Evolutionary conservation across 2,888 invertebrate species (phyloP), one percentile per base, ranked within the genome.

Genomic region (Callyntrura sp.): DNA sequence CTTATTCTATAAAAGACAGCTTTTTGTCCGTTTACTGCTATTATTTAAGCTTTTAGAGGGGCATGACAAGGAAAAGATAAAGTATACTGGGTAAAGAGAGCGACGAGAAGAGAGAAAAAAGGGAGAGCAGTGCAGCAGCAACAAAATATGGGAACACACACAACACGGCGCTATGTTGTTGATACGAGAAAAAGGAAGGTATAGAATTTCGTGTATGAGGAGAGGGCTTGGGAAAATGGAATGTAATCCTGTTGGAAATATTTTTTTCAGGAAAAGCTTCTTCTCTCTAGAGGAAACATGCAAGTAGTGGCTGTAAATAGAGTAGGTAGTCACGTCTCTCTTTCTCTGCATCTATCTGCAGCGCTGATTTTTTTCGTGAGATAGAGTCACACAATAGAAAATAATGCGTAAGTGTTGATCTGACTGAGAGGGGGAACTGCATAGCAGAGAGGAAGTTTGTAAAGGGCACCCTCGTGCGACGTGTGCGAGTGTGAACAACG

Each of bases 401-500:
- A 73, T 51, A 45, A 73, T 73, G 73, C 73, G 73, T 60, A 11
- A n/a, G 25, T 48, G 48, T 48, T 79, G 57, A 35, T 25, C 57
- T 79, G 79, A 57, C 35, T 57, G 57, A 79, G 48, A 48, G 28
- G 25, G 55, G 14, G 9, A 4, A 79, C 51, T 45, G 20, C 4
- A 65, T 17, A 25, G 6, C 28, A 35, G 14, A 68, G 25, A 57
- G 20, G 14, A 68, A 73, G 73, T 73, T 73, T 73, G 51, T 48
- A 23, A 73, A 73, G 73, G 73, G 48, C 70, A 51, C 17, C 17
- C 55, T 65, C 28, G 20, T 35, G 45, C 3, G 45, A 17, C 20
- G 48, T 48, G 68, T 57, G 28, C 35, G 9, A 20, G 57, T 48
- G 35, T 79, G 79, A 79, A 57, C 55, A 82, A 82, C 62, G 82